Base-by-base conservation (phyloP, 53 echinoderm and acorn worm genomes). In the Pentamera pediparva region DNA sequence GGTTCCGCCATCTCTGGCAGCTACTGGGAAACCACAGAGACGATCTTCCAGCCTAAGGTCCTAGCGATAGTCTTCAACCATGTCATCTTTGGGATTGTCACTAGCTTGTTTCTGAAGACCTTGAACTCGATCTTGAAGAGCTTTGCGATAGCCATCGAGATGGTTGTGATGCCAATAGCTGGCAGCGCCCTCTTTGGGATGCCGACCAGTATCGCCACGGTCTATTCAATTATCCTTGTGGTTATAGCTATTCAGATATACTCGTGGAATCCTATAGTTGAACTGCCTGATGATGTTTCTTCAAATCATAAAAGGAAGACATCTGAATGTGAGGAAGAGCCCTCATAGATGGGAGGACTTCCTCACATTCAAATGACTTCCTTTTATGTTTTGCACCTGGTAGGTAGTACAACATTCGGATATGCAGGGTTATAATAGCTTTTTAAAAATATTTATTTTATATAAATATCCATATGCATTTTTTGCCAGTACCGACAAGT, bases 81-180 rank as follows among this genome's bases (percentile, higher is more conserved):
- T 74, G 82, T 81, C 13, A 78, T 77, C 9, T 69, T 79, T 62
- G 98, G 98, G n/a, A 51, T 98, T 0, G 76, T 87, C n/a, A 98
- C 98, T 12, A 87, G 88, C 50, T 29, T 98, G 11, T 98, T 98
- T 26, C 78, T 98, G 22, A 79, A 85, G 48, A 51, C 25, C 19
- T 67, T 98, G 51, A 98, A 98, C 53, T 92, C 92, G 32, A 86
- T 98, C 39, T 35, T 98, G 49, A 98, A 98, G 65, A 98, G 85
- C 28, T 98, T 98, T 86, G 98, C 98, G 10, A 67, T 59, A 12
- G 92, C 87, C 13, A 39, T 92, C 7, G 92, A 92, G 35, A 55
- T 98, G 49, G 36, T 98, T 24, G 12, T 89, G 5, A 63, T 83
- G 20, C 83, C 89, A 6, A 24, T 92, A 9, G 21, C 86, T 25